A percentile compares a stretch with the other conserved stretches of the same genome.
Evolutionary conservation across 1,140 invertebrate species (phyloP).

Genomic region (Heliconius hermathena): DNA sequence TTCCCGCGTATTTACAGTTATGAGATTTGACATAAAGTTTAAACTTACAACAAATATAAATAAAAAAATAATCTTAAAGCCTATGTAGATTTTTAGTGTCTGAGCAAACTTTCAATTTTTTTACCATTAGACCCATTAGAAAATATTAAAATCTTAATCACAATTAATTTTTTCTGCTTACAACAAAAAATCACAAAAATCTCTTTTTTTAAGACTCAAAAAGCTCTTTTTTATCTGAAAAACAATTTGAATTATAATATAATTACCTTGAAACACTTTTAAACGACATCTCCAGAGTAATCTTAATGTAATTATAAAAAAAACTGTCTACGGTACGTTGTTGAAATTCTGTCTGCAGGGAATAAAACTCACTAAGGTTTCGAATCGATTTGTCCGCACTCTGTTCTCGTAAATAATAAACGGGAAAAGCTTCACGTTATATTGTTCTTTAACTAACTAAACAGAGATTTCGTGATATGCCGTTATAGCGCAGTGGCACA

Average conservation of each 20-base stretch:
- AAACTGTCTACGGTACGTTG: background rate
- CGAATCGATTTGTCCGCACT: background rate
- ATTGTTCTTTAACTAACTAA: background rate
- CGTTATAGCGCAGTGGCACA: background rate
- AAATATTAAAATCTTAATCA: too few species aligned
- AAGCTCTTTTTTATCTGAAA: background rate
- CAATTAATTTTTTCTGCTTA: background rate
- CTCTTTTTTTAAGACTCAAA: background rate
- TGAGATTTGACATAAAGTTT: too few species aligned
- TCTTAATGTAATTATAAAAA: background rate
- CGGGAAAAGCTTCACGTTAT: background rate
- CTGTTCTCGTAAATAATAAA: conserved; percentile 1
- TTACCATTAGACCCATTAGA: too few species aligned
- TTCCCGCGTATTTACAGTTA: too few species aligned
- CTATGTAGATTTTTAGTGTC: too few species aligned
- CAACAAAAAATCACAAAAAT: background rate
- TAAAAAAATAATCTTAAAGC: too few species aligned
- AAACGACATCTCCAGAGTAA: background rate
- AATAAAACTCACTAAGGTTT: conserved; percentile 2
- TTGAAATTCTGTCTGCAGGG: background rate
- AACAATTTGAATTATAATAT: background rate
- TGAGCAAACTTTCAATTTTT: too few species aligned
- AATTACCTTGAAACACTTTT: background rate
- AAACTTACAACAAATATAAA: too few species aligned
- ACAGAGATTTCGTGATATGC: background rate